Evolutionary conservation across 2,888 invertebrate species (phyloP), one percentile per base, ranked within the genome.

Genomic region (Mythimna albipuncta): DNA sequence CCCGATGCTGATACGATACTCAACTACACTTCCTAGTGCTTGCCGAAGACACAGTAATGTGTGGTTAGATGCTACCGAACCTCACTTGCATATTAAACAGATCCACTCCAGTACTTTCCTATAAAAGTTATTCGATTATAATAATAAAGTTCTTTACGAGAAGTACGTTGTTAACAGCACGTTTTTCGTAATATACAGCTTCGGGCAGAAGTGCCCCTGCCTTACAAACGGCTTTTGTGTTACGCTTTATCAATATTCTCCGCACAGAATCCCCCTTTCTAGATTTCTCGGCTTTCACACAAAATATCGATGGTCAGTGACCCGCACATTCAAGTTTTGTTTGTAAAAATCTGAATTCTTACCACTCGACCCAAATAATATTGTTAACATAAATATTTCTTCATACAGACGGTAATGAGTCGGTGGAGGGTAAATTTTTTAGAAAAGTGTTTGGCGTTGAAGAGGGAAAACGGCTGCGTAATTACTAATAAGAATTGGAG

Each of bases 1-100:
- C 76, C 77, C 79, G 78, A 82, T 84, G 77, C 85, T 83, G 85
- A 88, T 87, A 85, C 85, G 83, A 82, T 77, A 81, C 85, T 79
- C 77, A 72, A 82, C 84, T 84, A 79, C 77, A 85, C 80, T 84
- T 85, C 82, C 84, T 82, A 79, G 65, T 79, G 75, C 76, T 80
- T 69, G 63, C 69, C 38, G 68, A 81, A 82, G 72, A 79, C 72
- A 72, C 75, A 68, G 38, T 70, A 69, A 79, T 72, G 74, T 79
- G 69, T 69, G 78, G 73, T 81, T 80, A 76, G 58, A 69, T 75
- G 64, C 64, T 71, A 69, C 50, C 62, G 21, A 55, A 69, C 63
- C 52, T 47, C 54, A 64, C 76, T 80, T 70, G 80, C 62, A 83
- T 81, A 65, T 61, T 74, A 63, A 83, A 63, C 58, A 68, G n/a